A percentile compares a stretch with the other conserved stretches of the same genome.
Evolutionary conservation across 2,797 vertebrate species (phyloP).

Genomic region (Danio kyathit): DNA sequence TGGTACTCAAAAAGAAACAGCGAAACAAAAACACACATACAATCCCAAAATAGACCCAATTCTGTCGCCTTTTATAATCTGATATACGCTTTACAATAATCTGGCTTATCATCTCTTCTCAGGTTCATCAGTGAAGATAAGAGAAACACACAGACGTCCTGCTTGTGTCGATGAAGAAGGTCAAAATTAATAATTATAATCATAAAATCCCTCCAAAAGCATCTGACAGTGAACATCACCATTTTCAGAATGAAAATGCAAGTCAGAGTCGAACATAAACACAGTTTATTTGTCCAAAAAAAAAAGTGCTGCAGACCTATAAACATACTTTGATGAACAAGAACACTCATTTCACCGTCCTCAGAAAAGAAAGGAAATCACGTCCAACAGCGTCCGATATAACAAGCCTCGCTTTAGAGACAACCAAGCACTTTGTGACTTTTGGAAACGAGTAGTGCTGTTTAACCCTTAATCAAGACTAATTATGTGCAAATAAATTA

Average conservation of each 20-base stretch:
- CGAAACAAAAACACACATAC: conserved; percentile 62
- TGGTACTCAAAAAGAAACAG: conserved; percentile 55
- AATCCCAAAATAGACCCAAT: background rate
- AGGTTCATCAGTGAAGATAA: background rate
- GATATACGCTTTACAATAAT: no score
- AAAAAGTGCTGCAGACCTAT: conserved; percentile 33
- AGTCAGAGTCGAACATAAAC: conserved; percentile 47
- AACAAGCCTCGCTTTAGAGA: conserved; percentile 42
- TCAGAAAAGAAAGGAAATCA: conserved; percentile 54
- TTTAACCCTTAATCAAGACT: no score
- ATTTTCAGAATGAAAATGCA: conserved; percentile 32
- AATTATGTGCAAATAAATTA: no score
- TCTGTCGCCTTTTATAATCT: background rate
- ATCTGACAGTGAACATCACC: conserved; percentile 17
- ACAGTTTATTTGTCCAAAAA: conserved; percentile 30
- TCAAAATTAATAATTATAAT: conserved; percentile 11
- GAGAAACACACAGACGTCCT: background rate
- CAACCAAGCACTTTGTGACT: conserved; percentile 52
- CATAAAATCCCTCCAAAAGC: background rate
- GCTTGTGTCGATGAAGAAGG: conserved; percentile 3
- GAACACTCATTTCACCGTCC: conserved; percentile 2
- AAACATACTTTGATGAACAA: background rate
- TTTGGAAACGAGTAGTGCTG: conserved; percentile 11
- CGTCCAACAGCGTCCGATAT: conserved; percentile 2
- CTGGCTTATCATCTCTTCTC: background rate